Conservation (phyloP, 2,797 vertebrate genomes). For the Gastrophryne carolinensis region DNA sequence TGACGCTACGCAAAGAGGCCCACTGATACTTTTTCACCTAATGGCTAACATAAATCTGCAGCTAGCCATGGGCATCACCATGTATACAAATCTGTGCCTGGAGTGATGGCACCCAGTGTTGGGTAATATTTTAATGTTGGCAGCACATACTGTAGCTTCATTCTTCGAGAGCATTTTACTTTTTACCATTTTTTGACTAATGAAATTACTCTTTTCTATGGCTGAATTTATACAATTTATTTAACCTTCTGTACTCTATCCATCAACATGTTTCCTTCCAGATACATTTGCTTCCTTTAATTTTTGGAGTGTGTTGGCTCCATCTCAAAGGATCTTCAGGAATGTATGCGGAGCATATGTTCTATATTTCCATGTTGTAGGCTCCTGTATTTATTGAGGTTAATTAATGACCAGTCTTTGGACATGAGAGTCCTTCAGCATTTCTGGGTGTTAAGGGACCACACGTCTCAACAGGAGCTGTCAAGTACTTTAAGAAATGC, state of each 20-base stretch:
- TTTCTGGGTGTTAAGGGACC: neutral
- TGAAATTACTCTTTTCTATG: too few relatives aligned
- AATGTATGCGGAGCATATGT: conserved; percentile 13
- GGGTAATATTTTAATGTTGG: too few relatives aligned
- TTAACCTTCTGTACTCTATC: conserved; percentile 10
- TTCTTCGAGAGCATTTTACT: too few relatives aligned
- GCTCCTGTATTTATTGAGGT: neutral
- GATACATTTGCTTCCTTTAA: conserved; percentile 13
- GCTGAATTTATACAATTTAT: too few relatives aligned
- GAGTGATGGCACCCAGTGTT: too few relatives aligned
- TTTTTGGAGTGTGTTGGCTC: neutral
- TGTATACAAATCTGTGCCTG: too few relatives aligned
- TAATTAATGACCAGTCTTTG: neutral
- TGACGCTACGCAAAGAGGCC: too few relatives aligned
- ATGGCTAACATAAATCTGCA: too few relatives aligned
- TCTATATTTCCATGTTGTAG: neutral
- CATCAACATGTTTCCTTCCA: neutral
- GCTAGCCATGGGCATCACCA: too few relatives aligned
- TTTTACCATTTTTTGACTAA: too few relatives aligned
- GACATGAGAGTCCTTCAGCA: neutral
- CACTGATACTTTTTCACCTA: too few relatives aligned
- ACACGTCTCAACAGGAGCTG: neutral
- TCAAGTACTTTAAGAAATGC: neutral
- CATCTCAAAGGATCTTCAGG: neutral
- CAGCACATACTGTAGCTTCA: too few relatives aligned